Percentiles rank a stretch among this genome's conserved stretches.
phyloP scores from a whole-genome alignment of 2,113 vertebrate species.

The Struthidea cinerea region DNA sequence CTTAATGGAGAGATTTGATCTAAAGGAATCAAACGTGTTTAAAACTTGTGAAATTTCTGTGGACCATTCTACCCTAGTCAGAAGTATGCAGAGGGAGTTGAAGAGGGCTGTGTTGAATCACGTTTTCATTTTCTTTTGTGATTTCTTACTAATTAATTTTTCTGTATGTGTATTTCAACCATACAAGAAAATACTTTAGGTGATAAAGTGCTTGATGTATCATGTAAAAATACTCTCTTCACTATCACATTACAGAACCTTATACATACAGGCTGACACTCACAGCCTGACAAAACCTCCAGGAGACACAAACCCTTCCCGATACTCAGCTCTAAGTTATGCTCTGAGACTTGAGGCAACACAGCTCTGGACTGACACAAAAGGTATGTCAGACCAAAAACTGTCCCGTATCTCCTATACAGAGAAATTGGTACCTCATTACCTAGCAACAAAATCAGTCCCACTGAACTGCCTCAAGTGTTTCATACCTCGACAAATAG shows the following conservation, averaged over 20 bases:
- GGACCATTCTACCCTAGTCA: background rate
- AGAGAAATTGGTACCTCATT: background rate
- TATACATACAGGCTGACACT: background rate
- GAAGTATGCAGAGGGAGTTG: background rate
- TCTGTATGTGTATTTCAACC: background rate
- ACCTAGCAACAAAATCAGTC: background rate
- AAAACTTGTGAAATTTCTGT: background rate
- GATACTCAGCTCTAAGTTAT: background rate
- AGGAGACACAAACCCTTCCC: background rate
- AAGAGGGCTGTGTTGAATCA: background rate
- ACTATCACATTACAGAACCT: background rate
- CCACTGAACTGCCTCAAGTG: background rate
- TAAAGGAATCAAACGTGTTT: background rate
- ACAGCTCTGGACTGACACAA: background rate
- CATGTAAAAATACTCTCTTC: background rate
- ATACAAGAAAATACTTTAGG: background rate
- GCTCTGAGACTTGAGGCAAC: background rate
- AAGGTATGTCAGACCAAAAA: fast-evolving
- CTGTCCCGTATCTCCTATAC: background rate
- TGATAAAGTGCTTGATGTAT: background rate
- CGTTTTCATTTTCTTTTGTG: background rate
- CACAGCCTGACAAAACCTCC: background rate
- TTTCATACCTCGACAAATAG: background rate
- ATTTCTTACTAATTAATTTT: background rate
- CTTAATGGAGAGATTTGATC: background rate